Evolutionary conservation across 2,888 invertebrate species (phyloP), one percentile per base, ranked within the genome.

Genomic region (Drymonia ruficornis): DNA sequence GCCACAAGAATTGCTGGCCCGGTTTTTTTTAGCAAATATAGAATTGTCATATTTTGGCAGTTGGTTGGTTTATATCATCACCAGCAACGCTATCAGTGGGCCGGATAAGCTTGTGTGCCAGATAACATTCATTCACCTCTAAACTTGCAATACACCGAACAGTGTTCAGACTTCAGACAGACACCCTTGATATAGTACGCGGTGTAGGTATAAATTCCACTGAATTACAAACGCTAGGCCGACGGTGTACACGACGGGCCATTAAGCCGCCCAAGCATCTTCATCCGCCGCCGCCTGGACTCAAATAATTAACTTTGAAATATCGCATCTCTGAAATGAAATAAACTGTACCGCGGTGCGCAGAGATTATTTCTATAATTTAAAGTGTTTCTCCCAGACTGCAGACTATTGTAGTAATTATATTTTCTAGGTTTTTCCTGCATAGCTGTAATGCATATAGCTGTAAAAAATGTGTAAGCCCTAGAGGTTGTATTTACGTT

Each of bases 261-360:
- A 68, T 67, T 67, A 70, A 61, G 29, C 18, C 47, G 49, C 29
- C 53, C 50, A 50, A 63, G 52, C 57, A 59, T 61, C 61, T 63
- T 64, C 70, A 69, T 72, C 68, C 65, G 15, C 28, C 62, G 59
- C 50, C 29, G 29, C 64, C 59, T 56, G 55, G 65, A 63, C 53
- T 61, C 68, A 56, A 55, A 63, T 63, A 67, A 73, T 74, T 70
- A 70, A 66, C 65, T 44, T 43, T 49, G 56, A 58, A 49, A 53
- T 54, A 61, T 61, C 44, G 52, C 53, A 50, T 49, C 49, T 49
- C 51, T 47, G 42, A 52, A 59, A 56, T 56, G 52, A 42, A 59
- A 55, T 52, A 52, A 50, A 38, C 11, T 34, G 40, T 15, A 23
- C 15, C 45, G 47, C 28, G 19, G 46, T 46, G 15, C 8, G 18